phyloP scores from a whole-genome alignment of 1,140 invertebrate genomes.

The Lerema accius region DNA sequence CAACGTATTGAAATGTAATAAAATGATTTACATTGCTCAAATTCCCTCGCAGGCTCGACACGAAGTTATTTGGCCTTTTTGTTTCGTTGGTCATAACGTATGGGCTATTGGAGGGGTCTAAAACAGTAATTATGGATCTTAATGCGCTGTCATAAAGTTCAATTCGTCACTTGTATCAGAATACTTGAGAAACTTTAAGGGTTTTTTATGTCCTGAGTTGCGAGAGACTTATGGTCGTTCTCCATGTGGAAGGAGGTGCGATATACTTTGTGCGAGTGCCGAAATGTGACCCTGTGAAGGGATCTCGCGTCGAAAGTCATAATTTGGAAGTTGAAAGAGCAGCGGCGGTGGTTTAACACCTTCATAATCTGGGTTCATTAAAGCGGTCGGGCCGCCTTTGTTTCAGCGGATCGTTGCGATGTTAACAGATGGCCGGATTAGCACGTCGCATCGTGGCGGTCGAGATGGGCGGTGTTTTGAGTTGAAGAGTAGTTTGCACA shows the following conservation, averaged over 20 bases:
- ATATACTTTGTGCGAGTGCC: constrained; percentile 72
- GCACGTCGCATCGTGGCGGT: constrained; percentile 49
- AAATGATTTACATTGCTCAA: constrained; percentile 77
- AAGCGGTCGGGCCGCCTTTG: constrained; percentile 73
- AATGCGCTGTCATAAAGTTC: constrained; percentile 55
- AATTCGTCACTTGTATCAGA: constrained; percentile 47
- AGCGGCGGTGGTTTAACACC: constrained; percentile 76
- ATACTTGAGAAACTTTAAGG: constrained; percentile 51
- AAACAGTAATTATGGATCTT: constrained; percentile 59
- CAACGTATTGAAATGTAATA: constrained; percentile 71
- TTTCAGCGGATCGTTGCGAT: constrained; percentile 75
- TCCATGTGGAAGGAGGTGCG: constrained; percentile 51
- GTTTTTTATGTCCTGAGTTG: constrained; percentile 61
- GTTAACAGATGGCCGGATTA: constrained; percentile 77
- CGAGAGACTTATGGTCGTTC: constrained; percentile 53
- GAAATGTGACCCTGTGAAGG: constrained; percentile 79
- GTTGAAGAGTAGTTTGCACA: constrained; percentile 15
- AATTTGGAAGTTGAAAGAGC: constrained; percentile 80
- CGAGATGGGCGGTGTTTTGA: constrained; percentile 56
- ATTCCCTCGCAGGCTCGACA: constrained; percentile 63
- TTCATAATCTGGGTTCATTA: constrained; percentile 82
- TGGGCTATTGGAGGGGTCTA: constrained; percentile 61
- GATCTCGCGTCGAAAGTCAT: constrained; percentile 65
- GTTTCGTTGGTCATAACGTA: constrained; percentile 71
- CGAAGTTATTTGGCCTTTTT: constrained; percentile 74